phyloP scores from a whole-genome alignment of 2,888 invertebrate species.

The Ectemnius lituratus region DNA sequence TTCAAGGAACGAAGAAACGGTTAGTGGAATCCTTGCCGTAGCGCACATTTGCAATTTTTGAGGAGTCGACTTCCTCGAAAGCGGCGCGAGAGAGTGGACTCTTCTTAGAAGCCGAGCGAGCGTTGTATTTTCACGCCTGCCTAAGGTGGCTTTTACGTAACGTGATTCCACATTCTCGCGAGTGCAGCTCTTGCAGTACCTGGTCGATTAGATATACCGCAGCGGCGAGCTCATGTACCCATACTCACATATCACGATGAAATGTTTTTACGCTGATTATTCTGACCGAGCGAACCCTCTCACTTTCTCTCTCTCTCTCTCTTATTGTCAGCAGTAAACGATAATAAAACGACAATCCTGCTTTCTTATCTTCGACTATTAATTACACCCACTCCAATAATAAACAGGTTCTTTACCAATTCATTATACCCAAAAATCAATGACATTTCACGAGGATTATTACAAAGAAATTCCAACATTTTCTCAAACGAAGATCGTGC shows the following conservation, averaged over 20 bases:
- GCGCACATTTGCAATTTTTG: constrained; percentile 35
- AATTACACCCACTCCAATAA: not conserved
- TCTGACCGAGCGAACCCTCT: constrained; percentile 17
- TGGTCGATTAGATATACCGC: constrained; percentile 24
- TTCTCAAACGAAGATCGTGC: no score
- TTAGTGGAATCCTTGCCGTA: constrained; percentile 25
- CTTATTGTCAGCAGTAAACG: not conserved
- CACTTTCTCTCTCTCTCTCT: not conserved
- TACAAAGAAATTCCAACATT: not conserved
- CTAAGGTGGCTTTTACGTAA: constrained; percentile 51
- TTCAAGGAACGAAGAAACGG: constrained; percentile 47
- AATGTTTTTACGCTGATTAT: constrained; percentile 30
- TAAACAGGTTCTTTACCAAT: not conserved
- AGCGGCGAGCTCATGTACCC: not conserved
- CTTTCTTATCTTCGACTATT: constrained; percentile 3
- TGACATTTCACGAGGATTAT: not conserved
- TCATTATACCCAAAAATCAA: not conserved
- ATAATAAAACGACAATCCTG: not conserved
- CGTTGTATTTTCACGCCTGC: constrained; percentile 55
- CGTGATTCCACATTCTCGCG: constrained; percentile 46
- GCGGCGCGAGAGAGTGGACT: constrained; percentile 18
- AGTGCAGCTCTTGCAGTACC: constrained; percentile 17
- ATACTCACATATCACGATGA: constrained; percentile 2
- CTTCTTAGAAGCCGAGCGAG: constrained; percentile 45
- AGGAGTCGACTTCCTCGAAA: constrained; percentile 34